These are phyloP conservation scores for Eunapius fragilis DNA, from an alignment of 37 sponge, comb jelly and placozoan species.

Conservation along the genomic window DNA sequence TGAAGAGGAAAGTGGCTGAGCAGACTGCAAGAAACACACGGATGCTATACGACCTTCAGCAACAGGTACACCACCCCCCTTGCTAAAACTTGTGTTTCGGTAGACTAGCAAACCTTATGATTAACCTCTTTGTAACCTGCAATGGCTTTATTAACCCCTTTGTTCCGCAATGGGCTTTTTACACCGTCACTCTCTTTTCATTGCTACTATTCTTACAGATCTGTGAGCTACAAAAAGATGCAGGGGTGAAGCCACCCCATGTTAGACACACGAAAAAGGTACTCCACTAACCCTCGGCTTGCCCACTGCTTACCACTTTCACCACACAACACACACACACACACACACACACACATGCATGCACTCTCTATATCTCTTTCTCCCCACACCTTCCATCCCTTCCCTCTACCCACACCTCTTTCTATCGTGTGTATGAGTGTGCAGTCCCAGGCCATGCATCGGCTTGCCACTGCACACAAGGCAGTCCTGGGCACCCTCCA, in stretches of 20 bases:
- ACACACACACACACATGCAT: too few relatives aligned
- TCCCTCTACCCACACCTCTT: background rate
- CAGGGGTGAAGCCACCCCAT: background rate
- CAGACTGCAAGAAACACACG: slow-evolving; percentile 45
- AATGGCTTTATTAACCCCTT: background rate
- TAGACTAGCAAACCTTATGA: too few relatives aligned
- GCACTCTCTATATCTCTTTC: too few relatives aligned
- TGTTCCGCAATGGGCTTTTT: too few relatives aligned
- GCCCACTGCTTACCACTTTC: too few relatives aligned
- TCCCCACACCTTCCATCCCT: background rate
- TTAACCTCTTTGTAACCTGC: too few relatives aligned
- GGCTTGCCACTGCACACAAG: slow-evolving; percentile 45
- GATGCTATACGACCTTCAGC: slow-evolving; percentile 59
- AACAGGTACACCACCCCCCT: slow-evolving; percentile 23
- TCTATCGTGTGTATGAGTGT: too few relatives aligned
- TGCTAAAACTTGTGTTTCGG: too few relatives aligned
- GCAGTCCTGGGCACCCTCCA: slow-evolving; percentile 57
- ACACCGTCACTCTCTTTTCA: background rate
- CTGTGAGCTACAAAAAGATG: background rate
- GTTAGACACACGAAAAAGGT: slow-evolving; percentile 5
- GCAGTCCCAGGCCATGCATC: slow-evolving; percentile 27
- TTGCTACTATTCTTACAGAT: slow-evolving; percentile 1
- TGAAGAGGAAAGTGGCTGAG: slow-evolving; percentile 33
- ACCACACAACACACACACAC: too few relatives aligned
- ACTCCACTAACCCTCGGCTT: too few relatives aligned